Evolutionary conservation across 2,113 vertebrate genomes (phyloP).

Genomic region (Chamaea fasciata): DNA sequence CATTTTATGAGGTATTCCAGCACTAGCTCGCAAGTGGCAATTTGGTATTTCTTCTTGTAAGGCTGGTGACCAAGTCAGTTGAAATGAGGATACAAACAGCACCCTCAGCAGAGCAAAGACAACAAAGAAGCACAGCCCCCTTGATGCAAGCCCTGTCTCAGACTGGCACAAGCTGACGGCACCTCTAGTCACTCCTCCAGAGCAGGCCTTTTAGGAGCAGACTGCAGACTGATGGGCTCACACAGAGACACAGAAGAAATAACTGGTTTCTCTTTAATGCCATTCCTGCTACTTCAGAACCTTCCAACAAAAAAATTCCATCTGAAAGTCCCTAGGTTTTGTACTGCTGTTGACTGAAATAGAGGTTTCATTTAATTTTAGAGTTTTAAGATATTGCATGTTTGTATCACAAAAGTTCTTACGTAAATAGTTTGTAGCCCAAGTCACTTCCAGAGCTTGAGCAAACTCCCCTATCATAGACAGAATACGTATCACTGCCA

Average conservation of each 20-base stretch:
- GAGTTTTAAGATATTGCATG: background rate
- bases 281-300: background rate
- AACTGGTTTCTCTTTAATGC: background rate
- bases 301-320: background rate
- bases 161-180: background rate
- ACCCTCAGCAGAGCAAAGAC: fast-evolving
- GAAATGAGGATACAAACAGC: background rate
- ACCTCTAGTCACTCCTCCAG: background rate
- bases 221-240: background rate
- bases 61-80: background rate
- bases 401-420: background rate
- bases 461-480: background rate
- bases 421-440: background rate
- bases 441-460: background rate
- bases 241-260: background rate
- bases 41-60: background rate
- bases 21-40: background rate
- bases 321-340: background rate
- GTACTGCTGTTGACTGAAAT: background rate
- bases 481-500: background rate
- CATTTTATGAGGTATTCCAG: background rate
- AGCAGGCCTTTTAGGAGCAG: background rate
- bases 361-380: background rate
- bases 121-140: background rate
- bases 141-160: background rate